Evolutionary conservation across 1,140 invertebrate species (phyloP), one percentile per base, ranked within the genome.

Genomic region (Panagrolaimus sp.): DNA sequence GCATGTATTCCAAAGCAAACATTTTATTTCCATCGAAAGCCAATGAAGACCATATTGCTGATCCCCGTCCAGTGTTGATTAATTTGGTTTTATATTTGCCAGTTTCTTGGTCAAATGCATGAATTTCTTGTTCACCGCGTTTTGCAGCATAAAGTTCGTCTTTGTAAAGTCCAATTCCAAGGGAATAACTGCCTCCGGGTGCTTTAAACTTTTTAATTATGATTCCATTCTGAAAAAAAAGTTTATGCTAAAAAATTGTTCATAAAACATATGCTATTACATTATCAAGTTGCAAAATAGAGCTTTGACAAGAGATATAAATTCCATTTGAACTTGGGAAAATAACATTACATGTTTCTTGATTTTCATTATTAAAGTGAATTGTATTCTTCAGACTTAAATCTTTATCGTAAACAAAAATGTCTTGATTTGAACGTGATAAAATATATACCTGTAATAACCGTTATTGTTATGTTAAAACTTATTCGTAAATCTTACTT

Each of bases 261-360:
- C 31, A 38, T 38, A 38, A 38, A 38, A 38, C 31, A 38, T 38
- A 7, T 38, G 31, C 2, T 38, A 38, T 38, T 38, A 38, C 31
- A 7, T 38, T 38, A 7, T 38, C 31, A 63, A 67, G 23, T 45
- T 67, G 20, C 16, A 67, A 25, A 20, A 67, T 25, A 23, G 48
- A 13, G 16, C 46, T 63, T 27, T 67, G 43, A 43, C 66, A 67
- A 1, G 66, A 67, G 31, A 67, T 61, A 20, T 65, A 67, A 45
- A 67, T 61, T 23, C 14, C 46, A n/a, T 63, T 16, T 27, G n/a
- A 13, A 43, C 20, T 46, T 43, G 66, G 66, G 9, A 23, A 44
- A 13, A 67, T 62, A 31, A 67, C 65, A 64, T 67, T 67, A 44
- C 66, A 67, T n/a, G 66, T 61, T 23, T 57, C 46, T 67, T 67